Conservation (phyloP, 1,140 invertebrate genomes). For the Mycetomoellerius zeteki region DNA sequence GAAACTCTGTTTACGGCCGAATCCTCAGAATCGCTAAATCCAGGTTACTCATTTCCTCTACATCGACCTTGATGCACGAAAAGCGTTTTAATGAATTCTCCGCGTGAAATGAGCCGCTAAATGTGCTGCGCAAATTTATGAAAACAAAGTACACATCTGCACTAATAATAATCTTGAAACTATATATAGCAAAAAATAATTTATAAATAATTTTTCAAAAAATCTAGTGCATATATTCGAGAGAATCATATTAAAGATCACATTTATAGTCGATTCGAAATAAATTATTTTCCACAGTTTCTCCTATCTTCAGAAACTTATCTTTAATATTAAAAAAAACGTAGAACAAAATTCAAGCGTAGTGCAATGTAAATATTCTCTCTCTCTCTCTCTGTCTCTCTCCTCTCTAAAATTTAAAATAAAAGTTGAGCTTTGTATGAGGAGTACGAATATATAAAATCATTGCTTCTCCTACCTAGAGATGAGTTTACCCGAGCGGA, state of each 20-base stretch:
- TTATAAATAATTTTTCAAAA: background rate
- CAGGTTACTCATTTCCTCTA: constrained; percentile 69
- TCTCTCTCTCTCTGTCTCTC: background rate
- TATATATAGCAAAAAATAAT: background rate
- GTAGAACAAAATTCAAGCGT: constrained; percentile 10
- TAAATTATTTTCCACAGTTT: background rate
- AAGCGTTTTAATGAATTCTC: constrained; percentile 69
- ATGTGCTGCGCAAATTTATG: constrained; percentile 14
- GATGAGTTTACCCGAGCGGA: constrained; percentile 42
- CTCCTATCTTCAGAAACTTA: background rate
- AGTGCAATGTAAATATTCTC: background rate
- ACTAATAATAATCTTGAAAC: constrained; percentile 10
- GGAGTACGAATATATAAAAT: constrained; percentile 34
- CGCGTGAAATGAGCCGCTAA: constrained; percentile 23
- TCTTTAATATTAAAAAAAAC: background rate
- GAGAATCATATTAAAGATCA: background rate
- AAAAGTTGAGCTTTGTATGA: background rate
- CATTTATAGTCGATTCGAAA: background rate
- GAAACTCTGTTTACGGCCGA: constrained; percentile 74
- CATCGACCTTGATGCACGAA: constrained; percentile 61
- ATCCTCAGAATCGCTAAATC: constrained; percentile 65
- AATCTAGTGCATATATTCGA: background rate
- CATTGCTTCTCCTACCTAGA: constrained; percentile 19
- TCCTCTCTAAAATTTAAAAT: constrained; percentile 8
- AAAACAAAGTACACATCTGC: background rate